Evolutionary conservation across 2,888 invertebrate genomes (phyloP).

Genomic region (Biston stratarius): DNA sequence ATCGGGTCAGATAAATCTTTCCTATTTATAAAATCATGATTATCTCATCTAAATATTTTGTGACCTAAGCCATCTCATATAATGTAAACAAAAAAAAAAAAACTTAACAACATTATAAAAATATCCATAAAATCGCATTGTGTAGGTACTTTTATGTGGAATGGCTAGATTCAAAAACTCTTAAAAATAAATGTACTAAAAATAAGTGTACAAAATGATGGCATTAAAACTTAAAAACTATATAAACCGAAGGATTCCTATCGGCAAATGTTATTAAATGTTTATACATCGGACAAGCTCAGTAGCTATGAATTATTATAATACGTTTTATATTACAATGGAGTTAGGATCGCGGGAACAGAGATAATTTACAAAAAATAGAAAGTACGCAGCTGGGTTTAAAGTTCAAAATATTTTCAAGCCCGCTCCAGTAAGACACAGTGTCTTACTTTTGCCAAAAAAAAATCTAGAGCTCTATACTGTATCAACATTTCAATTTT

Average conservation of each 20-base stretch:
- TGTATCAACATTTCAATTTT: too few species aligned
- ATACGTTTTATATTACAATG: constrained; percentile 32
- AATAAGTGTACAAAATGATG: constrained; percentile 28
- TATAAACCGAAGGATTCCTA: constrained; percentile 6
- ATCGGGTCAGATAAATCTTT: too few species aligned
- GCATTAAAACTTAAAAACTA: constrained; percentile 27
- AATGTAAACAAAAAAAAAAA: constrained; percentile 34
- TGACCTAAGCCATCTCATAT: not conserved
- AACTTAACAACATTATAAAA: constrained; percentile 41
- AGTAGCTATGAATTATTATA: constrained; percentile 24
- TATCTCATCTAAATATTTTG: not conserved
- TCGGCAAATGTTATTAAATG: constrained; percentile 19
- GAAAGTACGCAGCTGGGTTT: not conserved
- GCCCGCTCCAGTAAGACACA: not conserved
- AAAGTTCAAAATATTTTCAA: constrained; percentile 2
- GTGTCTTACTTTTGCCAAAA: too few species aligned
- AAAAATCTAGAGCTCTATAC: not conserved
- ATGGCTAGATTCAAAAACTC: constrained; percentile 35
- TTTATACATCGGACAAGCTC: constrained; percentile 33
- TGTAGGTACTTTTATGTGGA: constrained; percentile 38
- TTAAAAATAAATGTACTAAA: constrained; percentile 16
- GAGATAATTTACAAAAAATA: constrained; percentile 16
- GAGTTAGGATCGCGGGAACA: constrained; percentile 19
- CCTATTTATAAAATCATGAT: too few species aligned
- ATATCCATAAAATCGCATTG: constrained; percentile 26